Evolutionary conservation across 2,888 invertebrate genomes (phyloP).

Genomic region (Aricia artaxerxes): DNA sequence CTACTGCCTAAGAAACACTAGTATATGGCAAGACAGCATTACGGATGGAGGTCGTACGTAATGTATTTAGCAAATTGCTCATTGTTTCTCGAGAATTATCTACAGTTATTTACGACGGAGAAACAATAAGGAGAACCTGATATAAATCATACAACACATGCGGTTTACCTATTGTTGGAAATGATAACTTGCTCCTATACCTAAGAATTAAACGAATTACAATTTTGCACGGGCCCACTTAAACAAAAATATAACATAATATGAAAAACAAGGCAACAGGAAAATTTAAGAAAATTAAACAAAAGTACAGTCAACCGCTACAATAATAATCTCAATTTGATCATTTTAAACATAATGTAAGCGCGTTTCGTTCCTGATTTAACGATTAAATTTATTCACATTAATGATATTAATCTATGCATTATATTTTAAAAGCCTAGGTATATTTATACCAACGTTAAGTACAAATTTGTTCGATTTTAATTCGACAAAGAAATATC

Average conservation of each 20-base stretch:
- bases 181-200: constrained; percentile 54
- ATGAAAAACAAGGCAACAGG: constrained; percentile 44
- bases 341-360: constrained; percentile 53
- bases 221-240: constrained; percentile 50
- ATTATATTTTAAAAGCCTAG: constrained; percentile 78
- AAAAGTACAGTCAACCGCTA: constrained; percentile 42
- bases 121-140: constrained; percentile 73
- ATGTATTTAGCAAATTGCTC: constrained; percentile 78
- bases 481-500: constrained; percentile 67
- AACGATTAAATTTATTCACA: constrained; percentile 67
- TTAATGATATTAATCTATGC: constrained; percentile 75
- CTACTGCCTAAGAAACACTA: constrained; percentile 71
- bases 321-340: constrained; percentile 35
- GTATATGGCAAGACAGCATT: constrained; percentile 79
- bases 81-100: constrained; percentile 74
- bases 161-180: constrained; percentile 59
- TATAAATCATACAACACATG: constrained; percentile 72
- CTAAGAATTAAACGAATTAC: constrained; percentile 40
- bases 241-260: constrained; percentile 52
- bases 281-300: constrained; percentile 54
- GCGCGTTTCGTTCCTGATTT: constrained; percentile 71
- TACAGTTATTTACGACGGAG: constrained; percentile 71
- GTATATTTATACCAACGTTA: constrained; percentile 71
- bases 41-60: constrained; percentile 76
- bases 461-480: constrained; percentile 79